These are phyloP conservation scores for Pipistrellus pygmaeus DNA, from an alignment of 2,797 vertebrate species.

Conservation along the genomic window DNA sequence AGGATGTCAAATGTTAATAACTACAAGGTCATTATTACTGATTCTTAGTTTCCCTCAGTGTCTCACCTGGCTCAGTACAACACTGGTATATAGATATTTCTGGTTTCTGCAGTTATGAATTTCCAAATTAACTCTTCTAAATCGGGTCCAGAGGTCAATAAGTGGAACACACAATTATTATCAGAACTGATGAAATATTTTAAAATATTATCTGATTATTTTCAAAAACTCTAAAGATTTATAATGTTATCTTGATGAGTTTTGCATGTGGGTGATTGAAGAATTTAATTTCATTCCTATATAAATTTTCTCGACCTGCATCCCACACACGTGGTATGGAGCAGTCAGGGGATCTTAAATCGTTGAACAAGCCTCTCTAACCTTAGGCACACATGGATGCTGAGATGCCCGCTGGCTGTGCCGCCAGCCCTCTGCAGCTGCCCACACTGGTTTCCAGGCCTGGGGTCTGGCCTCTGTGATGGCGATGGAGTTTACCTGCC, in stretches of 20 bases:
- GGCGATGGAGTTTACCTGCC: neutral
- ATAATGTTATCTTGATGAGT: neutral
- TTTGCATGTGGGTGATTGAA: neutral
- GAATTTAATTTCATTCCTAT: neutral
- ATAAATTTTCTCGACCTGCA: neutral
- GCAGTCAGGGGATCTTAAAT: neutral
- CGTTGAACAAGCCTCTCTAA: neutral
- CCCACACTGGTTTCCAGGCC: neutral
- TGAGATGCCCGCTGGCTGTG: too few species aligned
- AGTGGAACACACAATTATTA: neutral
- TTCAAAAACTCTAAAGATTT: conserved; percentile 43
- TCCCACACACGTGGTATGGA: neutral
- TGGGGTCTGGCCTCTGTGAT: neutral
- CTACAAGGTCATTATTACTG: neutral
- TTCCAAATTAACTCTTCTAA: conserved; percentile 12
- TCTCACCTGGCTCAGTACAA: neutral
- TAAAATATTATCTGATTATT: conserved; percentile 32
- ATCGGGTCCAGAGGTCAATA: neutral
- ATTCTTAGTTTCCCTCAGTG: neutral
- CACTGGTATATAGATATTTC: neutral
- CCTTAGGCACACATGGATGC: neutral
- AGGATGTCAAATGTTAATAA: neutral
- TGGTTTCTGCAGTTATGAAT: neutral
- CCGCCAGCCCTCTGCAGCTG: too few species aligned
- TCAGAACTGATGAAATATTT: neutral